A percentile compares a stretch with the other conserved stretches of the same genome.
These are phyloP conservation scores for Eupeodes luniger DNA, from an alignment of 2,888 invertebrate genomes.

Conservation along the genomic window DNA sequence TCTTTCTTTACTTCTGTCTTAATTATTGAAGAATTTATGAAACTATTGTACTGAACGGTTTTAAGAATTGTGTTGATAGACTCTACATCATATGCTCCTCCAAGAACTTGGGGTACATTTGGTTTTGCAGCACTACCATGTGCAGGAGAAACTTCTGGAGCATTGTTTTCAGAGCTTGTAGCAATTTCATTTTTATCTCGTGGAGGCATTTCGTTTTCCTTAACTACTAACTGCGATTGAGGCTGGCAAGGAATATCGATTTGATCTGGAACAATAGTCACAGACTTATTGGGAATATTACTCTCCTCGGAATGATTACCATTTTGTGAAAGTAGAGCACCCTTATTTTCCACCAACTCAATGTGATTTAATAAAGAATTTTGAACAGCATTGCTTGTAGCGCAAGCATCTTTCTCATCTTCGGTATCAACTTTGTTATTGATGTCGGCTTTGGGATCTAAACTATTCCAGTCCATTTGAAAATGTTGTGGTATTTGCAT, in stretches of 20 bases:
- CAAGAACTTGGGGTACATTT: conserved; percentile 82
- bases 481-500: conserved; percentile 24
- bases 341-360: background rate
- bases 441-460: conserved; percentile 80
- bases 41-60: conserved; percentile 46
- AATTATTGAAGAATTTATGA: conserved; percentile 51
- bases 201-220: background rate
- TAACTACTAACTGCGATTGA: background rate
- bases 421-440: conserved; percentile 85
- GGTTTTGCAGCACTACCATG: background rate
- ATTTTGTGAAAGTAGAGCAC: conserved; percentile 19
- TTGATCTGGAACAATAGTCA: background rate
- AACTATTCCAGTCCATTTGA: conserved; percentile 68
- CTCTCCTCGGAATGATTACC: conserved; percentile 29
- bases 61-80: conserved; percentile 53
- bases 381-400: conserved; percentile 31
- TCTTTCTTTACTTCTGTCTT: conserved; percentile 36
- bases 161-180: background rate
- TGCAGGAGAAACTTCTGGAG: background rate
- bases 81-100: conserved; percentile 46
- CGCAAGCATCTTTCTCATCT: conserved; percentile 84
- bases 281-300: background rate
- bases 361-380: conserved; percentile 86
- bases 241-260: background rate
- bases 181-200: background rate